phyloP scores from a whole-genome alignment of 1,140 invertebrate genomes.

The Microplitis mediator region DNA sequence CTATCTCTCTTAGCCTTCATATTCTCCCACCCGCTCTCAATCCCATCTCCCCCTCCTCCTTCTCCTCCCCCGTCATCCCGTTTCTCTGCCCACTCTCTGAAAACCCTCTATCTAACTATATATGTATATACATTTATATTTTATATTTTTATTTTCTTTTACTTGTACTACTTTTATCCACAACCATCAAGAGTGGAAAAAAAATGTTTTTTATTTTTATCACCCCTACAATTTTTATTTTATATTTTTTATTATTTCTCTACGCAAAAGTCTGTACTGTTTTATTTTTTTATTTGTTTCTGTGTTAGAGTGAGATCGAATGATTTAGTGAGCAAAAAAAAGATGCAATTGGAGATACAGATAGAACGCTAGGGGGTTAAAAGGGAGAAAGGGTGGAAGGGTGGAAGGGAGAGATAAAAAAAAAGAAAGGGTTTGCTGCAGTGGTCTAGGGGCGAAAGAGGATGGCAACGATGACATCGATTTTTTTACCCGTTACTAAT shows the following conservation, averaged over 20 bases:
- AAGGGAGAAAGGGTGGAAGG: not conserved
- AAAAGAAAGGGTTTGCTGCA: slow-evolving; percentile 18
- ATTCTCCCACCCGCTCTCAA: not conserved
- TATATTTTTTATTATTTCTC: too few relatives aligned
- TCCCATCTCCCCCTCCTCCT: not conserved
- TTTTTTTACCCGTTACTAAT: slow-evolving; percentile 36
- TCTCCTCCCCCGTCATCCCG: not conserved
- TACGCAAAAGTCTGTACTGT: too few relatives aligned
- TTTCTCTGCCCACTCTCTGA: slow-evolving; percentile 16
- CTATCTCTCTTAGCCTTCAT: not conserved
- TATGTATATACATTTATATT: too few relatives aligned
- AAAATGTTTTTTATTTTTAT: not conserved
- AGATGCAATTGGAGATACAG: slow-evolving; percentile 24
- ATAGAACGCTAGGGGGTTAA: slow-evolving; percentile 16
- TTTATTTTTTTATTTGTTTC: too few relatives aligned
- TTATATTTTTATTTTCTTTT: too few relatives aligned
- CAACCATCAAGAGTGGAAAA: slow-evolving; percentile 11
- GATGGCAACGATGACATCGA: slow-evolving; percentile 23
- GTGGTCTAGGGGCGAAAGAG: slow-evolving; percentile 14
- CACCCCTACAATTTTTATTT: not conserved
- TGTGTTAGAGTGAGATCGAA: not conserved
- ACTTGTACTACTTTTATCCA: too few relatives aligned
- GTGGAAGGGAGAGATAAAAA: not conserved
- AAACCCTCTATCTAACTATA: slow-evolving; percentile 20
- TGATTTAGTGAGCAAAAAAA: not conserved